Evolutionary conservation across 2,797 vertebrate genomes (phyloP).

Genomic region (Serranus cabrilla): DNA sequence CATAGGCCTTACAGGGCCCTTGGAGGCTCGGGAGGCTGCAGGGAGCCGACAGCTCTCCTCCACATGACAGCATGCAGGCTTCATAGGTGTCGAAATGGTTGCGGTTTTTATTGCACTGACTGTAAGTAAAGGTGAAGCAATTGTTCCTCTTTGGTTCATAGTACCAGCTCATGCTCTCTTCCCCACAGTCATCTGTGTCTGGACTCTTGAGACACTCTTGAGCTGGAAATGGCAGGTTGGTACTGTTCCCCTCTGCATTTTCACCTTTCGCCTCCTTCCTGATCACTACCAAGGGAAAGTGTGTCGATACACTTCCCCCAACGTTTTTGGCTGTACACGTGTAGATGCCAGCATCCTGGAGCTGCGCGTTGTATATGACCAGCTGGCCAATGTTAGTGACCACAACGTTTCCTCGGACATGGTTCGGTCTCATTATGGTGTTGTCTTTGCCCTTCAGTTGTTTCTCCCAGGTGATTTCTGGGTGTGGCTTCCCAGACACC

Average conservation of each 20-base stretch:
- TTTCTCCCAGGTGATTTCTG: slow-evolving; percentile 97
- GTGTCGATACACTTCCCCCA: slow-evolving; percentile 88
- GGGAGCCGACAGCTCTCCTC: slow-evolving; percentile 89
- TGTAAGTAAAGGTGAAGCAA: slow-evolving; percentile 95
- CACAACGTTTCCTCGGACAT: slow-evolving; percentile 92
- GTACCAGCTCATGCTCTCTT: slow-evolving; percentile 95
- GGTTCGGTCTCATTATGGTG: slow-evolving; percentile 93
- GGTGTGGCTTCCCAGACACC: slow-evolving; percentile 92
- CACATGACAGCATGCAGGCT: slow-evolving; percentile 92
- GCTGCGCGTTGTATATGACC: slow-evolving; percentile 96
- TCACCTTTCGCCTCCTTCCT: slow-evolving; percentile 81
- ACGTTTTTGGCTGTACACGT: slow-evolving; percentile 93
- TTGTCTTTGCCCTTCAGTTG: slow-evolving; percentile 93
- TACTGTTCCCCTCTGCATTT: slow-evolving; percentile 84
- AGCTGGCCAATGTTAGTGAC: slow-evolving; percentile 98
- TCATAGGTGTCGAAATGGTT: slow-evolving; percentile 95
- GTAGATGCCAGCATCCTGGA: slow-evolving; percentile 93
- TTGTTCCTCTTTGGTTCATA: slow-evolving; percentile 96
- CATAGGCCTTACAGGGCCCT: slow-evolving; percentile 95
- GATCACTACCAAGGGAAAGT: slow-evolving; percentile 93
- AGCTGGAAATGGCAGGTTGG: slow-evolving; percentile 85
- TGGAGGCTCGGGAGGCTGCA: slow-evolving; percentile 94
- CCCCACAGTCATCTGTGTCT: slow-evolving; percentile 92
- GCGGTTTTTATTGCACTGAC: slow-evolving; percentile 93
- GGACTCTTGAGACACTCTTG: slow-evolving; percentile 94